A percentile compares a stretch with the other conserved stretches of the same genome.
Conservation (phyloP, 2,888 invertebrate genomes). For the Leptarthrus brevirostris region DNA sequence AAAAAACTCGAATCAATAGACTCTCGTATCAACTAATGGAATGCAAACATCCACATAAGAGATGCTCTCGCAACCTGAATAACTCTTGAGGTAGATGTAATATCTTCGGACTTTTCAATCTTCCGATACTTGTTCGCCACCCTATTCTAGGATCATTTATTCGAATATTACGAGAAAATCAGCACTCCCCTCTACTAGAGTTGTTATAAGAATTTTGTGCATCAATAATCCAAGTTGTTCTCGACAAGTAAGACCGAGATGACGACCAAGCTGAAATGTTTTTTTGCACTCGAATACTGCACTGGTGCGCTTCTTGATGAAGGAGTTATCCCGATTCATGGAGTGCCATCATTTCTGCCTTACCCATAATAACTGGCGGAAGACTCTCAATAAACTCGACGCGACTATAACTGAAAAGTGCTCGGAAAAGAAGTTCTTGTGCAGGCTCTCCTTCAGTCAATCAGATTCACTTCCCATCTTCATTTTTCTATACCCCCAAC, state of each 20-base stretch:
- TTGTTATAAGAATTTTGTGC: slow-evolving; percentile 1
- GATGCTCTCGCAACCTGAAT: too few relatives aligned
- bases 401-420: slow-evolving; percentile 30
- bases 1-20: too few relatives aligned
- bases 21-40: too few relatives aligned
- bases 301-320: background rate
- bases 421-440: slow-evolving; percentile 36
- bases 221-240: slow-evolving; percentile 23
- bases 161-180: background rate
- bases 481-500: background rate
- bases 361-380: slow-evolving; percentile 8
- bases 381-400: slow-evolving; percentile 35
- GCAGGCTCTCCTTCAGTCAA: slow-evolving; percentile 36
- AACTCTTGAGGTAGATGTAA: background rate
- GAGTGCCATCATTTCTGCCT: background rate
- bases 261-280: slow-evolving; percentile 13
- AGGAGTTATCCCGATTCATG: background rate
- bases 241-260: background rate
- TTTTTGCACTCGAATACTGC: slow-evolving; percentile 19
- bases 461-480: slow-evolving; percentile 22
- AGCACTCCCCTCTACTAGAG: background rate
- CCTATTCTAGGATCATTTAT: background rate
- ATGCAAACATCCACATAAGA: too few relatives aligned
- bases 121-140: background rate
- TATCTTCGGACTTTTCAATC: background rate